These are phyloP conservation scores for Neodon shergylaensis DNA, from an alignment of 2,113 vertebrate species.

Conservation along the genomic window DNA sequence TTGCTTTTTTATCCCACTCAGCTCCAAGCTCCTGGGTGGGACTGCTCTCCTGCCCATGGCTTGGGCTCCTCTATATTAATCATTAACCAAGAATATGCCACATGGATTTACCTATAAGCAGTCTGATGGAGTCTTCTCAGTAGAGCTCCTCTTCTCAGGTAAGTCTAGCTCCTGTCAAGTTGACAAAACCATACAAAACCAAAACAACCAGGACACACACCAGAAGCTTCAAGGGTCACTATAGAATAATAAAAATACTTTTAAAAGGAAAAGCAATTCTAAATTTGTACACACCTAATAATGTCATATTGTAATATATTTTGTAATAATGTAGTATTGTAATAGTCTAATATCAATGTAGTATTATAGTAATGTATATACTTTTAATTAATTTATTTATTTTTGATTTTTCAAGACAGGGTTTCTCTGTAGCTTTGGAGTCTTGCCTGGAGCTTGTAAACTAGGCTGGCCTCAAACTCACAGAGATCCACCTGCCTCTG, in stretches of 20 bases:
- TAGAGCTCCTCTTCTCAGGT: background rate
- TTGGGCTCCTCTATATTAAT: background rate
- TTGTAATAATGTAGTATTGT: too few relatives aligned
- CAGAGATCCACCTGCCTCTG: too few relatives aligned
- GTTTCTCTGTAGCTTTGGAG: too few relatives aligned
- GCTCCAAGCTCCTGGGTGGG: background rate
- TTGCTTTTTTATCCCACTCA: background rate
- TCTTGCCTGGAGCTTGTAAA: too few relatives aligned
- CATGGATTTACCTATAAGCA: background rate
- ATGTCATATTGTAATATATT: background rate
- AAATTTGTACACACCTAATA: background rate
- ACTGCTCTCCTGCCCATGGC: background rate
- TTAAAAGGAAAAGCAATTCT: background rate
- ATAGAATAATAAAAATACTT: background rate
- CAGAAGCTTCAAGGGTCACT: background rate
- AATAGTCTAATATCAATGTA: too few relatives aligned
- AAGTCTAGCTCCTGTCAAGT: background rate
- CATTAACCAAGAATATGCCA: background rate
- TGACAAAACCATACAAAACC: background rate
- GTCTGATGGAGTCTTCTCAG: background rate
- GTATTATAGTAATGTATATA: too few relatives aligned
- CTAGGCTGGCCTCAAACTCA: too few relatives aligned
- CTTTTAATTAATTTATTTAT: too few relatives aligned
- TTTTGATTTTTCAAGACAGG: too few relatives aligned
- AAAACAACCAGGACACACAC: background rate